A percentile compares a stretch with the other conserved stretches of the same genome.
These are phyloP conservation scores for Drosophila cardini DNA, from an alignment of 1,140 invertebrate species.

Conservation along the genomic window DNA sequence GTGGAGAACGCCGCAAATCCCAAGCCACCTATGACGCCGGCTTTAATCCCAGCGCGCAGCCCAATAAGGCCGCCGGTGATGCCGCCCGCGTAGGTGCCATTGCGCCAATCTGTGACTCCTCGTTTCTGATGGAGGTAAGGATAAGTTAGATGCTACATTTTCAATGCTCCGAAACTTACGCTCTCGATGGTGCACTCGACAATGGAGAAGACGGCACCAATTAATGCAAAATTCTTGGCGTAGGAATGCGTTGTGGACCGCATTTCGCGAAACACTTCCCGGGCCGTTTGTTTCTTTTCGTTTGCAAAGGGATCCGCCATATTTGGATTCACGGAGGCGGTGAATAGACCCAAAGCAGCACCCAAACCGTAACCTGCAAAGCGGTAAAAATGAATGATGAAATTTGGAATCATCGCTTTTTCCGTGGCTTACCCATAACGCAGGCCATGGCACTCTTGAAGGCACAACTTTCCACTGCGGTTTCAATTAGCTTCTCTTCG, in stretches of 20 bases:
- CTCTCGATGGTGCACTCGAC: constrained; percentile 97
- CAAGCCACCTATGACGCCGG: constrained; percentile 94
- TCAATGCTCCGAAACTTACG: constrained; percentile 84
- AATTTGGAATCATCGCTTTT: background rate
- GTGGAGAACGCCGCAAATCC: constrained; percentile 98
- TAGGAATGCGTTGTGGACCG: constrained; percentile 94
- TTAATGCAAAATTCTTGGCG: constrained; percentile 98
- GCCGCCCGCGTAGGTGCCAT: constrained; percentile 97
- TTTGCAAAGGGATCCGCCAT: constrained; percentile 88
- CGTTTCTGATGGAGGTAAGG: constrained; percentile 87
- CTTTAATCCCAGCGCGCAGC: constrained; percentile 96
- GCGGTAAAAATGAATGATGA: constrained; percentile 1
- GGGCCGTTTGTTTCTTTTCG: constrained; percentile 93
- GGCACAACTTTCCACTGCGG: constrained; percentile 94
- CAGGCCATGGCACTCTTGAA: constrained; percentile 96
- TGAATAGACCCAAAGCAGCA: constrained; percentile 96
- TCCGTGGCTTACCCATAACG: constrained; percentile 90
- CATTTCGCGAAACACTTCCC: constrained; percentile 96
- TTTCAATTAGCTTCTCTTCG: constrained; percentile 95
- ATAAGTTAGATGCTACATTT: constrained; percentile 59
- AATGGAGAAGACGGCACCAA: constrained; percentile 96
- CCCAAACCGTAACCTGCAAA: constrained; percentile 95
- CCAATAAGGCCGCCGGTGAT: constrained; percentile 98
- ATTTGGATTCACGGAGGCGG: constrained; percentile 97
- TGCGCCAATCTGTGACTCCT: constrained; percentile 97